Conservation (phyloP, 2,113 vertebrate genomes). For the Periophthalmus modestus region DNA sequence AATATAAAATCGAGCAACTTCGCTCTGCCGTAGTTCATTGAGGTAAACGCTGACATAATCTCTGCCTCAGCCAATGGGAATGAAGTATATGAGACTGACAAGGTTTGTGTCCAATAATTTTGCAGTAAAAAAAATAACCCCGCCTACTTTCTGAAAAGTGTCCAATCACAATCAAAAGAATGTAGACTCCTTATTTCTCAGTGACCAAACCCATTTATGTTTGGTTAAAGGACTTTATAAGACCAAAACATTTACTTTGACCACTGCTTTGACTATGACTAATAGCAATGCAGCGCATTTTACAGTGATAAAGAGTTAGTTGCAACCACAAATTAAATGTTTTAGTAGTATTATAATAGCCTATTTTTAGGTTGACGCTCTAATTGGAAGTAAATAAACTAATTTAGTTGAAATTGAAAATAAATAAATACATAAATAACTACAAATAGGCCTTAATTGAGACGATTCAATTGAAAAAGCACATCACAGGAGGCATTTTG, state of each 20-base stretch:
- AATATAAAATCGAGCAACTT: slow-evolving; percentile 13
- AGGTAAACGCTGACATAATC: slow-evolving; percentile 39
- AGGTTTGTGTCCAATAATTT: slow-evolving; percentile 26
- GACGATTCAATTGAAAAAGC: background rate
- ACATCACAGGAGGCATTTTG: background rate
- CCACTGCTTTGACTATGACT: background rate
- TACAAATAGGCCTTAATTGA: background rate
- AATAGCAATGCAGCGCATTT: background rate
- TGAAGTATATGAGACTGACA: slow-evolving; percentile 21
- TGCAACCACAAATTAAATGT: too few species aligned
- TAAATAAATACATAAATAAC: too few species aligned
- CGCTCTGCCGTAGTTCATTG: slow-evolving; percentile 57
- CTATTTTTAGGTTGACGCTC: too few species aligned
- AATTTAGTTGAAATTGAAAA: background rate
- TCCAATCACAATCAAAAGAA: slow-evolving; percentile 42
- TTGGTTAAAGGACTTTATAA: background rate
- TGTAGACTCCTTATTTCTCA: slow-evolving; percentile 20
- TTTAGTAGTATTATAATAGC: too few species aligned
- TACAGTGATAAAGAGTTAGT: too few species aligned
- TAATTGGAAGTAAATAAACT: background rate
- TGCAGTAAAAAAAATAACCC: background rate
- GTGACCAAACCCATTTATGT: background rate
- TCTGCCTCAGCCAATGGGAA: slow-evolving; percentile 43
- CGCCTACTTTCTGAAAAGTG: background rate
- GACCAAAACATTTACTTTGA: background rate